Conservation (phyloP, 92 coral and sea anemone species). For the Scolanthus callimorphus region DNA sequence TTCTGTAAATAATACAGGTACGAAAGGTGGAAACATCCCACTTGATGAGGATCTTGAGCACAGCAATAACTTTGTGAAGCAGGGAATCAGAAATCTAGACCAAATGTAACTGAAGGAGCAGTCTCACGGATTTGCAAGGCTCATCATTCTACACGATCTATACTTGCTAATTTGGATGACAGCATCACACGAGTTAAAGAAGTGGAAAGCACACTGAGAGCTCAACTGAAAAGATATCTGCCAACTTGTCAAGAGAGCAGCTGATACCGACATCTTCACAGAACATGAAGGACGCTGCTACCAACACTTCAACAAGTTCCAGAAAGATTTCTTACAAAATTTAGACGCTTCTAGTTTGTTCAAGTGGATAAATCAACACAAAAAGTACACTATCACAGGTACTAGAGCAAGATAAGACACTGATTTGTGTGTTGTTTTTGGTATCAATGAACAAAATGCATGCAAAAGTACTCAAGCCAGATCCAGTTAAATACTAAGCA, state of each 20-base stretch:
- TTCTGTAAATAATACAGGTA: too few relatives aligned
- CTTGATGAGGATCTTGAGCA: too few relatives aligned
- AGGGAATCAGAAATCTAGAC: too few relatives aligned
- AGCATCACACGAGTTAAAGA: not conserved
- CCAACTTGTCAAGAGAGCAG: slow-evolving; percentile 14
- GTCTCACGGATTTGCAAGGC: slow-evolving; percentile 17
- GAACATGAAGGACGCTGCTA: slow-evolving; percentile 15
- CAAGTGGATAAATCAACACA: slow-evolving; percentile 25
- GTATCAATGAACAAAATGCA: too few relatives aligned
- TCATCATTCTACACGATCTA: slow-evolving; percentile 13
- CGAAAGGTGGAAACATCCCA: too few relatives aligned
- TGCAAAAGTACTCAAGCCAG: too few relatives aligned
- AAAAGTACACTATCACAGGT: slow-evolving; percentile 9
- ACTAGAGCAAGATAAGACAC: slow-evolving; percentile 6
- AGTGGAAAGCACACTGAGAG: too few relatives aligned
- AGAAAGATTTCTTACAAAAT: slow-evolving; percentile 12
- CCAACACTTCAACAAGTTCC: slow-evolving; percentile 20
- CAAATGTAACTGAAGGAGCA: slow-evolving; percentile 6
- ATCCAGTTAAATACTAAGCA: too few relatives aligned
- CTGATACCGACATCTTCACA: slow-evolving; percentile 15
- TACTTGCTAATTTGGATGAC: slow-evolving; percentile 16
- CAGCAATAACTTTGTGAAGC: too few relatives aligned
- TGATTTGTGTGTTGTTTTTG: too few relatives aligned
- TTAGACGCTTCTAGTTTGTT: slow-evolving; percentile 19
- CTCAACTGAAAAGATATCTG: slow-evolving; percentile 16